Evolutionary conservation across 2,797 vertebrate genomes (phyloP), one percentile per base, ranked within the genome.

Genomic region (Tapera naevia): DNA sequence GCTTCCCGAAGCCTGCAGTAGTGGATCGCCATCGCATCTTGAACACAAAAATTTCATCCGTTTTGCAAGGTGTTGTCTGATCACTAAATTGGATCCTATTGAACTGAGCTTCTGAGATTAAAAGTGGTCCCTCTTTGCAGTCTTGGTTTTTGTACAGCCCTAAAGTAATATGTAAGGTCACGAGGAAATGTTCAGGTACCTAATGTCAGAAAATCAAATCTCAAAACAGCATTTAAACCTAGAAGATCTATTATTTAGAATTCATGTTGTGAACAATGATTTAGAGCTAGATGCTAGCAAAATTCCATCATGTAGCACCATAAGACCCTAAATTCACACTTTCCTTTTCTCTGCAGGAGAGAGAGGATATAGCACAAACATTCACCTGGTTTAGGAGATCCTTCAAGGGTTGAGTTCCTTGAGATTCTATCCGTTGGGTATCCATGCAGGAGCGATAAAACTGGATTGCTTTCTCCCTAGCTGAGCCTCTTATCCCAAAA

Each of bases 401-500:
- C 81, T 98, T 98, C 94, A 99, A 96, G 16, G 98, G 98, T 74
- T 98, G 95, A 73, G 94, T 91, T 71, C 98, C 99, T 67, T 96
- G 96, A 2, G 94, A 97, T 66, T 99, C 98, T 93, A 98, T 98
- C 76, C 71, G 96, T 72, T 88, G 92, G 11, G 95, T 98, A 93
- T 99, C 97, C 98, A 99, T 98, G 92, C 99, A 99, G 88, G 98
- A 98, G 28, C 4, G 96, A 95, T 99, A 99, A 97, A 99, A 99
- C 16, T 56, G 92, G 89, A 97, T 97, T 70, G 98, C 98, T 96
- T 99, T 99, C 94, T 98, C 97, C 57, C 98, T 97, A 13, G 98
- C 98, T 88, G 98, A 98, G 30, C 81, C 93, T 80, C n/a, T 93
- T 65, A 32, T 56, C n/a, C 64, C 94, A 72, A 87, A 65, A 13